Evolutionary conservation across 2,888 invertebrate genomes (phyloP).

Genomic region (Brenthis daphne): DNA sequence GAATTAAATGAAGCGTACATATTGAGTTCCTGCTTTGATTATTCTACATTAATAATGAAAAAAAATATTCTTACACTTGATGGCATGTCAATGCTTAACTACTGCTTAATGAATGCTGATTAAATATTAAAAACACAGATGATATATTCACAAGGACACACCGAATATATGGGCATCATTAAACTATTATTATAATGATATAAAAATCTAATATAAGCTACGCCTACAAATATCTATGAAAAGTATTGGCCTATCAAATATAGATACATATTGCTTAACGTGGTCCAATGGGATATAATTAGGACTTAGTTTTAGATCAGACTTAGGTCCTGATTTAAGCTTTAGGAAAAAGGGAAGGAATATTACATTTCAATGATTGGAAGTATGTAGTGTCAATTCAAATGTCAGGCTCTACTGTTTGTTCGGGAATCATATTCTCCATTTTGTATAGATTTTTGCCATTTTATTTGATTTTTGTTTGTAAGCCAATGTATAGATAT

Average conservation of each 20-base stretch:
- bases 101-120: constrained; percentile 13
- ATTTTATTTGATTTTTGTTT: constrained; percentile 3
- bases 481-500: constrained; percentile 12
- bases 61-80: background rate
- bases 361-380: constrained; percentile 12
- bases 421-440: constrained; percentile 17
- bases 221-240: constrained; percentile 68
- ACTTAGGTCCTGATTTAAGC: constrained; percentile 44
- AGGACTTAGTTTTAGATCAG: constrained; percentile 57
- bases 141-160: constrained; percentile 51
- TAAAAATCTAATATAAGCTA: constrained; percentile 75
- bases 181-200: constrained; percentile 52
- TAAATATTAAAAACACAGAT: constrained; percentile 28
- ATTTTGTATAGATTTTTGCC: background rate
- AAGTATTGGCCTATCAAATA: constrained; percentile 69
- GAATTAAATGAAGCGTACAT: constrained; percentile 15
- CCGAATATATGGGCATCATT: constrained; percentile 43
- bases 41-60: constrained; percentile 11
- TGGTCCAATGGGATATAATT: constrained; percentile 76
- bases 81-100: constrained; percentile 2
- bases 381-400: constrained; percentile 15
- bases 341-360: constrained; percentile 19
- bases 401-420: constrained; percentile 20
- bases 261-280: constrained; percentile 77
- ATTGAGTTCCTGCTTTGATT: constrained; percentile 4